phyloP scores from a whole-genome alignment of 2,888 invertebrate species.

The Cyrtodaria siliqua region DNA sequence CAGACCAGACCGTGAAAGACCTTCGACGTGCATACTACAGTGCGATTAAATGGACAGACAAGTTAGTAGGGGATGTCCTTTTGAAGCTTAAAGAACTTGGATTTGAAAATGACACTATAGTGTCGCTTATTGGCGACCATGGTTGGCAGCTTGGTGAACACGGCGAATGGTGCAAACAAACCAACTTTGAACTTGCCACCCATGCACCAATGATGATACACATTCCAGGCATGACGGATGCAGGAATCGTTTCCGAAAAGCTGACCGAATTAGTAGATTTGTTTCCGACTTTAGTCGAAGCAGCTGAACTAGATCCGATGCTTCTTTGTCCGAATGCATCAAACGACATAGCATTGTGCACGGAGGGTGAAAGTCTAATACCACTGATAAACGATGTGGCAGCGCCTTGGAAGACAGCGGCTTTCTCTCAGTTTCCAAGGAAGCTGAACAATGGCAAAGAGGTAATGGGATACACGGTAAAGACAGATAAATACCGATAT shows the following conservation, averaged over 20 bases:
- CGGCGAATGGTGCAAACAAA: conserved; percentile 73
- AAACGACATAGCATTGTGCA: conserved; percentile 52
- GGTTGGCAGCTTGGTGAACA: conserved; percentile 78
- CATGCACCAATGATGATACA: conserved; percentile 74
- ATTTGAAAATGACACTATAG: conserved; percentile 64
- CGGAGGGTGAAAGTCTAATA: conserved; percentile 69
- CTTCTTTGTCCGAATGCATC: conserved; percentile 65
- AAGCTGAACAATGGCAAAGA: conserved; percentile 8
- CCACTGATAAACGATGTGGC: conserved; percentile 55
- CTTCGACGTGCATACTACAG: conserved; percentile 71
- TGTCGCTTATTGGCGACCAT: conserved; percentile 72
- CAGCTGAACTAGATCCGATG: conserved; percentile 61
- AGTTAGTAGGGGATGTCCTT: conserved; percentile 59
- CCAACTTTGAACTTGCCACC: conserved; percentile 73
- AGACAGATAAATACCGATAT: conserved; percentile 66
- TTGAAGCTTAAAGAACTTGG: conserved; percentile 55
- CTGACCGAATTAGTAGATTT: conserved; percentile 75
- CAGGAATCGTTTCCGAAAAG: conserved; percentile 62
- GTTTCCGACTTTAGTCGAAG: conserved; percentile 74
- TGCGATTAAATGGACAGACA: conserved; percentile 64
- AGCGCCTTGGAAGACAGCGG: conserved; percentile 47
- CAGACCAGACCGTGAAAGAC: conserved; percentile 52
- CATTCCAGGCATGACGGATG: conserved; percentile 72
- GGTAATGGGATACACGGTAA: conserved; percentile 71
- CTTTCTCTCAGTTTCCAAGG: conserved; percentile 69